phyloP scores from a whole-genome alignment of 2,113 vertebrate species.

The Plecotus auritus region DNA sequence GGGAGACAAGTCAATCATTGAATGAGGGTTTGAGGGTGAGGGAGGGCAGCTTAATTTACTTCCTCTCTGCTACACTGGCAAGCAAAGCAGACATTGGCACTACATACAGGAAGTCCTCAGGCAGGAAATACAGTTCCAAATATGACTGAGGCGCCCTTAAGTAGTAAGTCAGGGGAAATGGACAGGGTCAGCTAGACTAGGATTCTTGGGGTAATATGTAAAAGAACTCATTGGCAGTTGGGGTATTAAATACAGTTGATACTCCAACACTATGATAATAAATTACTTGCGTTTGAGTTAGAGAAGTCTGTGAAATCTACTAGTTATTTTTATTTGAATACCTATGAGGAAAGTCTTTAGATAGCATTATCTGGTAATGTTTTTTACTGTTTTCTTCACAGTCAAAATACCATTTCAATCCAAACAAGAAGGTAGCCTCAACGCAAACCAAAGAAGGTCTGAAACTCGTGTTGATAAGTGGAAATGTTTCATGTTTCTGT shows the following conservation, averaged over 20 bases:
- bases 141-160: slow-evolving; percentile 44
- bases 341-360: slow-evolving; percentile 73
- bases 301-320: slow-evolving; percentile 63
- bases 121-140: neutral
- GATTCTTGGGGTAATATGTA: slow-evolving; percentile 77
- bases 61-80: neutral
- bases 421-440: slow-evolving; percentile 60
- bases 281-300: slow-evolving; percentile 39
- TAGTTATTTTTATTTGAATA: slow-evolving; percentile 69
- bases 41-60: neutral
- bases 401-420: neutral
- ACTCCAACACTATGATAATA: slow-evolving; percentile 64
- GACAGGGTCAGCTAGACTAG: slow-evolving; percentile 65
- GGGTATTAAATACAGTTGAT: slow-evolving; percentile 49
- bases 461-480: slow-evolving; percentile 75
- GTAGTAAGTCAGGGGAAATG: slow-evolving; percentile 46
- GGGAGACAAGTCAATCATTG: neutral
- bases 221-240: slow-evolving; percentile 70
- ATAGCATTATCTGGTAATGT: neutral
- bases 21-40: neutral
- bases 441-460: slow-evolving; percentile 77
- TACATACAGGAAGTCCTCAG: neutral
- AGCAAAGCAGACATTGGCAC: neutral
- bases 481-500: slow-evolving; percentile 75
- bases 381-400: neutral